Conservation (phyloP, 1,140 invertebrate genomes). For the Drosophila pectinifera region DNA sequence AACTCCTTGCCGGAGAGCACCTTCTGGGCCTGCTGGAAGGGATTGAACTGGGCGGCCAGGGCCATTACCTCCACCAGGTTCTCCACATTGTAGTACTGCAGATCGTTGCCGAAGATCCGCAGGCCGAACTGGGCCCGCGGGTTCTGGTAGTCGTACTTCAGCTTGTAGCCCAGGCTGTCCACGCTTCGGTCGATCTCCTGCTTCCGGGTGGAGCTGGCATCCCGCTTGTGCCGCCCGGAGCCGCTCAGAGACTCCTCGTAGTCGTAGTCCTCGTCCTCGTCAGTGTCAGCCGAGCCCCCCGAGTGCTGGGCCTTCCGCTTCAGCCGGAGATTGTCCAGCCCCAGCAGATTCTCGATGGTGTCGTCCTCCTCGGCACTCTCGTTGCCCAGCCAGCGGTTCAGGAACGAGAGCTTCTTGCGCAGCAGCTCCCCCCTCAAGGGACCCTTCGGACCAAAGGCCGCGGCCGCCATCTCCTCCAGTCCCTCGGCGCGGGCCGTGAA, state of each 20-base stretch:
- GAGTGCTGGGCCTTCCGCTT: conserved; percentile 50
- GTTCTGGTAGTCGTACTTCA: conserved; percentile 86
- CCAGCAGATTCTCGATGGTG: conserved; percentile 72
- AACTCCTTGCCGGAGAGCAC: conserved; percentile 92
- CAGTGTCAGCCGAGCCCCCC: background rate
- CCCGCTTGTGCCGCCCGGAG: conserved; percentile 29
- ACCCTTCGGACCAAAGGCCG: conserved; percentile 91
- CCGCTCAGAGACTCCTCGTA: conserved; percentile 47
- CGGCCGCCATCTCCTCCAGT: conserved; percentile 93
- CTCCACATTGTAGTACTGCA: conserved; percentile 89
- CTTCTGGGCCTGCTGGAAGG: conserved; percentile 88
- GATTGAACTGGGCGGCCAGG: conserved; percentile 88
- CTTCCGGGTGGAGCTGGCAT: conserved; percentile 35
- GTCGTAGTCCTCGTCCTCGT: conserved; percentile 54
- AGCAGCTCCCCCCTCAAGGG: conserved; percentile 88
- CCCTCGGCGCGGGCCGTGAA: conserved; percentile 92
- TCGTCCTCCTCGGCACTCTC: conserved; percentile 73
- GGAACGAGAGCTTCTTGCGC: conserved; percentile 87
- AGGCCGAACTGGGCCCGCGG: conserved; percentile 87
- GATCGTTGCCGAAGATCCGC: conserved; percentile 92
- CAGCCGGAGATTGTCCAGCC: conserved; percentile 65
- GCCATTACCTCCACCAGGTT: conserved; percentile 89
- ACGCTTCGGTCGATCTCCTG: conserved; percentile 63
- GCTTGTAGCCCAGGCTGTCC: conserved; percentile 74
- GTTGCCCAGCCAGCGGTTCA: conserved; percentile 74